These are phyloP conservation scores for Endomychus coccineus DNA, from an alignment of 2,888 invertebrate genomes.

Conservation along the genomic window DNA sequence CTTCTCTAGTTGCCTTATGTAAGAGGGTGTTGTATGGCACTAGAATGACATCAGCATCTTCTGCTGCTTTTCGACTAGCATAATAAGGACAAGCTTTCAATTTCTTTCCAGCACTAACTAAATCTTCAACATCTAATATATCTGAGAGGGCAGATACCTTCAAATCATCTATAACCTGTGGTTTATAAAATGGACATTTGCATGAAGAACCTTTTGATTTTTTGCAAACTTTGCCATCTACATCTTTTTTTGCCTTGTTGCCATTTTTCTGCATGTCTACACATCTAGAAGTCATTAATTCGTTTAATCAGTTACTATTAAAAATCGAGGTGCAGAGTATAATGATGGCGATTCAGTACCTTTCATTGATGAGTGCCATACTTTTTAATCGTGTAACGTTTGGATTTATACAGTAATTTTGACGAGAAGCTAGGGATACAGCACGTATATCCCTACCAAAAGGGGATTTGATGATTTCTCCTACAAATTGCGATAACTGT, in stretches of 20 bases:
- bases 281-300: constrained; percentile 58
- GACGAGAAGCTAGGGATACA: constrained; percentile 82
- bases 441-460: constrained; percentile 65
- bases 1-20: constrained; percentile 68
- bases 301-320: too few relatives aligned
- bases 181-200: constrained; percentile 64
- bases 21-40: constrained; percentile 74
- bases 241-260: constrained; percentile 49
- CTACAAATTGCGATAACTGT: constrained; percentile 90
- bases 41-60: constrained; percentile 75
- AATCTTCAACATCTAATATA: constrained; percentile 82
- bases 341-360: constrained; percentile 41
- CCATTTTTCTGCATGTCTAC: constrained; percentile 65
- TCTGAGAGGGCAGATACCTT: constrained; percentile 59
- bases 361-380: constrained; percentile 81
- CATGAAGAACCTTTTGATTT: constrained; percentile 50
- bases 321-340: background rate
- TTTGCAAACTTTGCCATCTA: constrained; percentile 57
- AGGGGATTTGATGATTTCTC: constrained; percentile 79
- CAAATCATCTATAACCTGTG: constrained; percentile 54
- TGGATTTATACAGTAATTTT: constrained; percentile 85
- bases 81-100: constrained; percentile 90
- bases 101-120: constrained; percentile 60
- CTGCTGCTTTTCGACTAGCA: constrained; percentile 71
- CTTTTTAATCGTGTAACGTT: constrained; percentile 66